Conservation (phyloP, 2,113 vertebrate species). For the Oreotragus oreotragus region DNA sequence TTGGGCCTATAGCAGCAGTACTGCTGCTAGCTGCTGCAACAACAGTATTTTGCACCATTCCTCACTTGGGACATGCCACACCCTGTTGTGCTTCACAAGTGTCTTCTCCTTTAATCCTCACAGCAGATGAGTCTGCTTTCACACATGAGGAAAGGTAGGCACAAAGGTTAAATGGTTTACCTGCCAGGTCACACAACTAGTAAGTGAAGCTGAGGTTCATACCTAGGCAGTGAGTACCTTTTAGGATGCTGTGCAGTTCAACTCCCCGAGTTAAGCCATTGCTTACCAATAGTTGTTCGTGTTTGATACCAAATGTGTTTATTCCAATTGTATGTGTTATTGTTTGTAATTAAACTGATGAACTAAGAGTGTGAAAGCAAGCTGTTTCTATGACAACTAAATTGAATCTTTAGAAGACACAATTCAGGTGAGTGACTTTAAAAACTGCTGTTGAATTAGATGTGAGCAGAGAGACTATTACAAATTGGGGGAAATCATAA, state of each 20-base stretch:
- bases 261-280: neutral
- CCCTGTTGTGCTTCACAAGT: neutral
- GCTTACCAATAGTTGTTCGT: neutral
- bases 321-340: neutral
- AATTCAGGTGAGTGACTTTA: neutral
- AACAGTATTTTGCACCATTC: no score
- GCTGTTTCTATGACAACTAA: conserved; percentile 4
- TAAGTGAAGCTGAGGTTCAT: neutral
- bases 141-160: neutral
- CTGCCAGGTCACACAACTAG: neutral
- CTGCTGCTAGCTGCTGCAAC: neutral
- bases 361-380: conserved; percentile 27
- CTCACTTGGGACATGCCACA: no score
- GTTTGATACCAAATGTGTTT: neutral
- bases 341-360: neutral
- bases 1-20: neutral
- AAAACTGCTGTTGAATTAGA: neutral
- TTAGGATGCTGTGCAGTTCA: neutral
- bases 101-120: neutral
- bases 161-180: neutral
- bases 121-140: neutral
- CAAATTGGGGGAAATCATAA: neutral
- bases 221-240: neutral
- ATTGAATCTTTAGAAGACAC: neutral
- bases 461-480: neutral